Base-by-base conservation (phyloP, 2,797 vertebrate species). In the Phrynocephalus vlangalii region DNA sequence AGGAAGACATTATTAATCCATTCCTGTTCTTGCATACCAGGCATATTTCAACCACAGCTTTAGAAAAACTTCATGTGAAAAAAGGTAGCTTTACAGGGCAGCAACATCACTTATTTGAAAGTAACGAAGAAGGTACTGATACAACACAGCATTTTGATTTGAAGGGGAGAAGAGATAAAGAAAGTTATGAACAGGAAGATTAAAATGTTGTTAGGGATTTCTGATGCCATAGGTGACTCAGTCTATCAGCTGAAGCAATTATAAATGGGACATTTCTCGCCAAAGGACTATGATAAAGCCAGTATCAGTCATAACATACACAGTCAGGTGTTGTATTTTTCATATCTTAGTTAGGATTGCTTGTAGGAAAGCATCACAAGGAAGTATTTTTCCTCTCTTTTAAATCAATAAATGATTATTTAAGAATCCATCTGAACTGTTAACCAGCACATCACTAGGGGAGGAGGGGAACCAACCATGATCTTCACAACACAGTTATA, bases 1-100 rank as follows among this genome's bases (percentile, higher is more conserved):
- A 84, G 33, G 56, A 63, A 88, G 38, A 87, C 22, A 30, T 80
- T 79, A 88, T 84, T 84, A 80, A 84, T 87, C 60, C 86, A 87
- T 88, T 80, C 56, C 52, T 88, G 66, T 84, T 84, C 56, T 88
- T 84, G 60, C 82, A 84, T 84, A 66, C 70, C 83, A 38, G 44
- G 73, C 44, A 72, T 88, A 63, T 88, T 79, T 88, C 13, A 84
- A 72, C n/a, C 16, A 60, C 15, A 71, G 78, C 67, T 26, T 33
- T 3, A 50, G 18, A 52, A 70, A 71, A 81, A 4, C 24, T 26
- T 73, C 56, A 50, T 67, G 56, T 79, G 82, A 15, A 84, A 87
- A 79, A 79, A 48, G 13, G 38, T 72, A 63, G 3, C 28, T 79
- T 79, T 71, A 68, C 71, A 83, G 68, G 56, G 66, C 26, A 79